Evolutionary conservation across 1,140 invertebrate species (phyloP), one percentile per base, ranked within the genome.

Genomic region (Pogonomyrmex californicus): DNA sequence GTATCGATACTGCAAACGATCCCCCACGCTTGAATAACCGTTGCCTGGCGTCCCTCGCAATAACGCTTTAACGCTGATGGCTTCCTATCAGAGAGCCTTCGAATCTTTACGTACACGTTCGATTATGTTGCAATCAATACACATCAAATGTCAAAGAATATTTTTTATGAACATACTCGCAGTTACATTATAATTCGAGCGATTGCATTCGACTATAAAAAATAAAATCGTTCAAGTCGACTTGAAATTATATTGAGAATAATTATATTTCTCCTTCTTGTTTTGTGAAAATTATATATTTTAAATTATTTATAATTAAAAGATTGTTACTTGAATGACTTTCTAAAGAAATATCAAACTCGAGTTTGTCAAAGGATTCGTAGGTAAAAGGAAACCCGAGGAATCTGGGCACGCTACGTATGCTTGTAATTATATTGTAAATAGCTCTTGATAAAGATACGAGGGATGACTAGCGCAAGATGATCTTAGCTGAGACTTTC

Each of bases 1-100:
- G 23, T 90, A 91, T 91, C 86, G 87, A 89, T 58, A 77, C 77
- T 66, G 85, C 78, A 87, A 89, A 77, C 88, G 90, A 76, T 68
- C 36, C 30, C 23, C 54, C 44, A 71, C 83, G 60, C 70, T 90
- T 76, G 86, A 89, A 88, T 60, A 65, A 71, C n/a, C 54, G 56
- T 79, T 38, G 33, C 30, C 23, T 41, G 30, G 60, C 68, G 51
- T 51, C 51, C 77, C 54, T 44, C 71, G 88, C 87, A 75, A 79
- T 70, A 68, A 88, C 44, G 86, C 73, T 68, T 90, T 87, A 86
- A n/a, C 87, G 68, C 58, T 90, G 88, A 89, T 90, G 68, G 88
- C 86, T 78, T 71, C 81, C 85, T 77, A 51, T 79, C 63, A 71
- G 41, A n/a, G 58, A 23, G 51, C 23, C 47, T 79, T 36, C 70